phyloP scores from a whole-genome alignment of 2,113 vertebrate genomes.

The Callorhinus ursinus region DNA sequence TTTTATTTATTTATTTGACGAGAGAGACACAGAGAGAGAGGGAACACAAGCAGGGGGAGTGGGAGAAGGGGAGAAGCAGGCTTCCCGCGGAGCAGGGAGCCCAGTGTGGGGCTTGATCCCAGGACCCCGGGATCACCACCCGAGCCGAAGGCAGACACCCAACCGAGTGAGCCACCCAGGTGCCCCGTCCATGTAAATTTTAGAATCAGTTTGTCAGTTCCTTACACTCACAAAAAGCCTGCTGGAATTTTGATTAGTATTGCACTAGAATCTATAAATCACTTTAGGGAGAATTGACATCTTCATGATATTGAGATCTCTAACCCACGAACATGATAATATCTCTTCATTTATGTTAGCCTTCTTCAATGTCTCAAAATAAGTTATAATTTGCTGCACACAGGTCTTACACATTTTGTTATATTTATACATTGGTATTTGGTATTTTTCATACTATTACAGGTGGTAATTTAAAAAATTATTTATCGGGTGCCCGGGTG shows the following conservation, averaged over 20 bases:
- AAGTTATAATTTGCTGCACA: neutral
- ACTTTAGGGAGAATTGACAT: neutral
- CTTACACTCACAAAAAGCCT: neutral
- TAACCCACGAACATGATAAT: neutral
- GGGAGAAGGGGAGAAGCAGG: too few species aligned
- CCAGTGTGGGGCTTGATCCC: too few species aligned
- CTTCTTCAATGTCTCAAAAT: neutral
- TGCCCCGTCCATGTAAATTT: neutral
- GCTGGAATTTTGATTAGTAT: neutral
- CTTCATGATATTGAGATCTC: neutral
- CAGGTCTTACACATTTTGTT: neutral
- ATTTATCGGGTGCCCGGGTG: neutral
- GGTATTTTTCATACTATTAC: neutral
- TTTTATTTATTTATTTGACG: too few species aligned
- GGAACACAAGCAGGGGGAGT: too few species aligned
- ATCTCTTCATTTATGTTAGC: neutral
- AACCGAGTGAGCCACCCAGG: too few species aligned
- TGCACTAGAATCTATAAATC: neutral
- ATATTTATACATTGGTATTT: neutral
- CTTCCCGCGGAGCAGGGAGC: too few species aligned
- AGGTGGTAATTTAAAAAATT: neutral
- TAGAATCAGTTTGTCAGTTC: constrained; percentile 15
- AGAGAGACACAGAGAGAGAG: too few species aligned
- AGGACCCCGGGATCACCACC: too few species aligned
- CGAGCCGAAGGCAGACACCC: too few species aligned